These are phyloP conservation scores for Scaptodrosophila lebanonensis DNA, from an alignment of 1,140 invertebrate genomes.

Conservation along the genomic window DNA sequence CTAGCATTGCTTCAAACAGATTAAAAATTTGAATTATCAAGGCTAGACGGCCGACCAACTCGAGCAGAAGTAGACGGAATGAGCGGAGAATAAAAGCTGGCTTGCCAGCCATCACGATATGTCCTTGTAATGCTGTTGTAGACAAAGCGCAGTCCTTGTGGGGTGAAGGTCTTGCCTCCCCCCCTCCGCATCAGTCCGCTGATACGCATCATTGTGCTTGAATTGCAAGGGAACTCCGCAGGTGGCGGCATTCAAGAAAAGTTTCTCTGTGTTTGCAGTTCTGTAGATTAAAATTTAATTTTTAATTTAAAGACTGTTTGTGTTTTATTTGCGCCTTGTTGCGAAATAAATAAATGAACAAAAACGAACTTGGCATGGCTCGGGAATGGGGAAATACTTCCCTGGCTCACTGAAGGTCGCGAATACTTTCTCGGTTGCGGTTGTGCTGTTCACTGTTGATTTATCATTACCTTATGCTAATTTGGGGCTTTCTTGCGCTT, in stretches of 20 bases:
- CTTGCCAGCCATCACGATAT: constrained; percentile 50
- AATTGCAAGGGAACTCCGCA: no score
- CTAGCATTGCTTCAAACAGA: constrained; percentile 27
- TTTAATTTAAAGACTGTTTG: constrained; percentile 74
- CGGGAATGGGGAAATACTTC: background rate
- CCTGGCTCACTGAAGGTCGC: constrained; percentile 26
- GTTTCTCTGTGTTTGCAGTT: background rate
- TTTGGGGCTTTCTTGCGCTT: constrained; percentile 39
- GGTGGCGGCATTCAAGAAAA: no score
- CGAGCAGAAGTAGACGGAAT: constrained; percentile 37
- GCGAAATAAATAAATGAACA: constrained; percentile 33
- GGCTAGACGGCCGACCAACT: constrained; percentile 16
- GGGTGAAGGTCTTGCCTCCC: background rate
- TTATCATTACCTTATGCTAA: constrained; percentile 70
- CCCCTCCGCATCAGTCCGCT: constrained; percentile 18
- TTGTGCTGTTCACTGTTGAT: constrained; percentile 40
- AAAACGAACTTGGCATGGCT: background rate
- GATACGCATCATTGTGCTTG: constrained; percentile 50
- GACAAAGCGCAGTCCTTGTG: constrained; percentile 33
- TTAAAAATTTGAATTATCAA: constrained; percentile 13
- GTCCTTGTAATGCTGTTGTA: constrained; percentile 47
- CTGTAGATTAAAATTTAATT: constrained; percentile 73
- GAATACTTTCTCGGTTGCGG: background rate
- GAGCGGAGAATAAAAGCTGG: constrained; percentile 21
- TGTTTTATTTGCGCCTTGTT: constrained; percentile 52